phyloP scores from a whole-genome alignment of 2,888 invertebrate genomes.

The Megastigmus dorsalis region DNA sequence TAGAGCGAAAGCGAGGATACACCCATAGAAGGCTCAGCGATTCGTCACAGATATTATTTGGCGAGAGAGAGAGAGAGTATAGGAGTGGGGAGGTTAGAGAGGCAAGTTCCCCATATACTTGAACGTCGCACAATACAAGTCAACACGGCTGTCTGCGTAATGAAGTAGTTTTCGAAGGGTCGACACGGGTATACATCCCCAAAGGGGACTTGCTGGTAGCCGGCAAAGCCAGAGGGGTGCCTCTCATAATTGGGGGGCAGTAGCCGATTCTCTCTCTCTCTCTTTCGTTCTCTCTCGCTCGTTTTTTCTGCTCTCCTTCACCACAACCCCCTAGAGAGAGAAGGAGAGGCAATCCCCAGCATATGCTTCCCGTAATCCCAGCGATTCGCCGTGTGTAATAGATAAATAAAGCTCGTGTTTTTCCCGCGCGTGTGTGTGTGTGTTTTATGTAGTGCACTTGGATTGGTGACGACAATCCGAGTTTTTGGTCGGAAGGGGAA shows the following conservation, averaged over 20 bases:
- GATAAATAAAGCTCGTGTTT: constrained; percentile 70
- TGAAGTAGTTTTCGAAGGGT: constrained; percentile 73
- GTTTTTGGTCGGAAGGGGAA: neutral
- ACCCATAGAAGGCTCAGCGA: constrained; percentile 65
- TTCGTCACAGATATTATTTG: constrained; percentile 75
- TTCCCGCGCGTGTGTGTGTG: neutral
- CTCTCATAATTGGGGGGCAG: constrained; percentile 73
- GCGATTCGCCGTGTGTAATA: constrained; percentile 70
- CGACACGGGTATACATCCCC: constrained; percentile 47
- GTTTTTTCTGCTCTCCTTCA: constrained; percentile 29
- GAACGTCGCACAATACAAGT: constrained; percentile 71
- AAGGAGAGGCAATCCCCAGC: constrained; percentile 65
- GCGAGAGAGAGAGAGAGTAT: constrained; percentile 11
- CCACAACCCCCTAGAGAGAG: constrained; percentile 63
- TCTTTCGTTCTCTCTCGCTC: constrained; percentile 37
- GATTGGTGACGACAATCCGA: neutral
- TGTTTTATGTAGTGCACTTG: neutral
- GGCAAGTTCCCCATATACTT: constrained; percentile 61
- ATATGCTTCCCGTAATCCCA: constrained; percentile 72
- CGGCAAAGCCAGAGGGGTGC: constrained; percentile 63
- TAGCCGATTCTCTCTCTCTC: constrained; percentile 63
- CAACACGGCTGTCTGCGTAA: constrained; percentile 75
- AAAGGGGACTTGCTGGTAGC: constrained; percentile 25
- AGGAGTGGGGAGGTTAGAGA: constrained; percentile 2
- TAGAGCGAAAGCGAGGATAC: constrained; percentile 52